Evolutionary conservation across 2,797 vertebrate species (phyloP), one percentile per base, ranked within the genome.

Genomic region (Erpetoichthys calabaricus): DNA sequence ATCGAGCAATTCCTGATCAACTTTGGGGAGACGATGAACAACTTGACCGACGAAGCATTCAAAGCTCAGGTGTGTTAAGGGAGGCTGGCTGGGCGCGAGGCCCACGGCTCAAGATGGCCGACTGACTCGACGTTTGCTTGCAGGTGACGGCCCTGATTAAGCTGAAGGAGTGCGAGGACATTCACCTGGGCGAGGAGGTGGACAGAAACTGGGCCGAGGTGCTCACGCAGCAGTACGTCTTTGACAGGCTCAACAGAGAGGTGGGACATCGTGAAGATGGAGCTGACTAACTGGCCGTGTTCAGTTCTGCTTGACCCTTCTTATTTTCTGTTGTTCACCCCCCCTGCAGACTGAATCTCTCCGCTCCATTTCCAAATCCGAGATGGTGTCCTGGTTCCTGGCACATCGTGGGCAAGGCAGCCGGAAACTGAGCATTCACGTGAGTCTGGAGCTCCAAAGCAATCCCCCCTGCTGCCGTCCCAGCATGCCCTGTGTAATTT

Each of bases 141-240:
- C 47, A 88, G 87, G 90, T 93, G 59, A 91, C 83, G 7, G 91
- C 92, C 42, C 82, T 98, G 59, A 89, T 97, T 75, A 92, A 97
- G 76, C 82, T 95, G 63, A 98, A 97, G 73, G 88, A 94, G 70
- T 91, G 90, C 1, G 91, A 96, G 71, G 94, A 98, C 50, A 88
- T 91, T 0, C 90, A 97, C 60, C 89, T 98, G 5, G 91, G 92
- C 1, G 92, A 98, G 70, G 94, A 98, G 68, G 92, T 97, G 50
- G 91, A 96, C 66, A 82, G 92, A 58, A 92, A 98, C 84, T 97
- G 94, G 94, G 87, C 83, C 0, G 94, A 98, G 77, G 90, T 98
- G 4, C 78, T 91, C 62, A 96, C 91, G 0, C 90, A 93, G 78
- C 92, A 97, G 69, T 95, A 93, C 59, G 71, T 98, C 59, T 98